These are phyloP conservation scores for Mythimna impura DNA, from an alignment of 2,888 invertebrate genomes.

Conservation along the genomic window DNA sequence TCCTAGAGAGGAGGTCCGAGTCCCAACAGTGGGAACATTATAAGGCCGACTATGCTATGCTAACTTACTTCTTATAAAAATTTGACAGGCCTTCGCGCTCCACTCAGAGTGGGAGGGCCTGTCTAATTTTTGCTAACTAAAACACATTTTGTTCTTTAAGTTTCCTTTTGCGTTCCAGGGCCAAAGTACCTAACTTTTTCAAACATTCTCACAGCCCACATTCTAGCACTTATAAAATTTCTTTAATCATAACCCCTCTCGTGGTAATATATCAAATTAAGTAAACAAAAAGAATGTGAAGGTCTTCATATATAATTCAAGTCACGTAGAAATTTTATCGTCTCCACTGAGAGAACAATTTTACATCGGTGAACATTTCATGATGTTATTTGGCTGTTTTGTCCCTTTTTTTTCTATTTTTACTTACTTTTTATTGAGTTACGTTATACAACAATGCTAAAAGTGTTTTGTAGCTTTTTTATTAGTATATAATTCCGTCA, in stretches of 20 bases:
- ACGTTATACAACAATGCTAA: not conserved
- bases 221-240: not conserved
- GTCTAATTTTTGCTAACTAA: too few relatives aligned
- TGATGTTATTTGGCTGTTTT: conserved; percentile 29
- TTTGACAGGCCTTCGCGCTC: too few relatives aligned
- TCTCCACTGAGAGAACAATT: conserved; percentile 64
- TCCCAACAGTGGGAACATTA: too few relatives aligned
- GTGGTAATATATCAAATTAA: conserved; percentile 20
- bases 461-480: not conserved
- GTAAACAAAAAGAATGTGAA: conserved; percentile 43
- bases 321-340: conserved; percentile 74
- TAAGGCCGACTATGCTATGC: too few relatives aligned
- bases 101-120: too few relatives aligned
- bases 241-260: not conserved
- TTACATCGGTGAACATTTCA: conserved; percentile 50
- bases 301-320: conserved; percentile 42
- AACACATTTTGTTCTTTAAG: too few relatives aligned
- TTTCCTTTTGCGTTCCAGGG: too few relatives aligned
- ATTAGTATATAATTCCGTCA: not conserved
- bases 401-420: conserved; percentile 11
- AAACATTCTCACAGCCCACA: not conserved
- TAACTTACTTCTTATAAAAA: too few relatives aligned
- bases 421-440: conserved; percentile 5
- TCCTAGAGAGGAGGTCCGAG: too few relatives aligned
- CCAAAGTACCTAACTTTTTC: too few relatives aligned